A percentile compares a stretch with the other conserved stretches of the same genome.
Evolutionary conservation across 1,140 invertebrate species (phyloP).

Genomic region (Lerema accius): DNA sequence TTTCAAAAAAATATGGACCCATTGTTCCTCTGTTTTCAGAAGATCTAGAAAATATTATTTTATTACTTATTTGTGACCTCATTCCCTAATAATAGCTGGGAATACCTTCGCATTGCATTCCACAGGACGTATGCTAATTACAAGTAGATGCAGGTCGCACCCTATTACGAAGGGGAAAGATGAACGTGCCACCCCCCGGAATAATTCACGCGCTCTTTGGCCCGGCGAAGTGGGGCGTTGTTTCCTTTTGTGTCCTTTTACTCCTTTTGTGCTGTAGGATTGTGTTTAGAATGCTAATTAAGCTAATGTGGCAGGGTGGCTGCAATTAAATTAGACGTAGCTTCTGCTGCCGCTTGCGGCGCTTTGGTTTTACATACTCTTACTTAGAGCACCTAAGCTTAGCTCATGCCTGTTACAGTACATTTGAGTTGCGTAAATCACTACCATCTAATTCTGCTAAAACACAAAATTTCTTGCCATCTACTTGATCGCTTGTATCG

Average conservation of each 20-base stretch:
- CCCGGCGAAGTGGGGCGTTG: neutral
- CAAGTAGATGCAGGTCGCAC: constrained; percentile 5
- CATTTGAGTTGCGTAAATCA: too few relatives aligned
- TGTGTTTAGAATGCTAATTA: constrained; percentile 21
- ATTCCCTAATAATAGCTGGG: neutral
- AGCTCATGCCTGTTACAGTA: too few relatives aligned
- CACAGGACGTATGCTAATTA: neutral
- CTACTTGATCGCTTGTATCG: too few relatives aligned
- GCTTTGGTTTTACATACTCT: too few relatives aligned
- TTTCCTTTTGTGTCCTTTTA: constrained; percentile 8
- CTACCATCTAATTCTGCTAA: too few relatives aligned
- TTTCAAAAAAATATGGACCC: too few relatives aligned
- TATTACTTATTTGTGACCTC: too few relatives aligned
- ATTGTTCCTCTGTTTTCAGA: too few relatives aligned
- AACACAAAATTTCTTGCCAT: too few relatives aligned
- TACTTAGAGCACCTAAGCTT: too few relatives aligned
- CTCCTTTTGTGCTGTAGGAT: constrained; percentile 10
- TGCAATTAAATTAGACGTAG: neutral
- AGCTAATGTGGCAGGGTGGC: constrained; percentile 2
- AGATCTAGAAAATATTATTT: too few relatives aligned
- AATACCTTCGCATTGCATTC: neutral
- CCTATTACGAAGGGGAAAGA: neutral
- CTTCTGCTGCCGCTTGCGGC: too few relatives aligned
- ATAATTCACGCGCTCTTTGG: constrained; percentile 16
- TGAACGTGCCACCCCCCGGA: constrained; percentile 10